Evolutionary conservation across 1,140 invertebrate genomes (phyloP).

Genomic region (Orchesella cincta): DNA sequence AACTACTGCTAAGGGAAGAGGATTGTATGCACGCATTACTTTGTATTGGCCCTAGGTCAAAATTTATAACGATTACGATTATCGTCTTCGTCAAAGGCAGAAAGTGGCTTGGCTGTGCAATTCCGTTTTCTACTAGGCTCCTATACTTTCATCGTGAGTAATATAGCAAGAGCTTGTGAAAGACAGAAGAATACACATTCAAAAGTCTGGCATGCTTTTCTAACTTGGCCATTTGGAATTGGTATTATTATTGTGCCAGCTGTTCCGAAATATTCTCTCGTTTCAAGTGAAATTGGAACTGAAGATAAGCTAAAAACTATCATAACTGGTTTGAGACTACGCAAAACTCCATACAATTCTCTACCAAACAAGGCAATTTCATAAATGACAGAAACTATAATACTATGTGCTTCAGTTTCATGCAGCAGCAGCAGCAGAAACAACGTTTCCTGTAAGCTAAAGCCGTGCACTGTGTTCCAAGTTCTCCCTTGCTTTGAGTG

Average conservation of each 20-base stretch:
- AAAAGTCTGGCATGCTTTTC: not conserved
- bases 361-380: slow-evolving; percentile 2
- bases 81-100: not conserved
- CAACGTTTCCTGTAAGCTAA: not conserved
- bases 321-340: slow-evolving; percentile 10
- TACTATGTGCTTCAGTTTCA: no score
- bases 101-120: not conserved
- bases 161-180: not conserved
- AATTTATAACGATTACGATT: slow-evolving; percentile 5
- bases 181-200: not conserved
- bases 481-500: not conserved
- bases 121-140: not conserved
- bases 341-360: no score
- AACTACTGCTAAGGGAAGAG: no score
- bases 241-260: slow-evolving; percentile 13
- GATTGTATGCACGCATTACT: not conserved
- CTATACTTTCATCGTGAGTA: not conserved
- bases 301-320: slow-evolving; percentile 13
- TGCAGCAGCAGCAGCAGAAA: not conserved
- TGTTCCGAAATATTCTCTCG: slow-evolving; percentile 9
- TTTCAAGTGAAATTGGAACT: not conserved
- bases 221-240: slow-evolving; percentile 1
- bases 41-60: slow-evolving; percentile 14
- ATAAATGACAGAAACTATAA: slow-evolving; percentile 17
- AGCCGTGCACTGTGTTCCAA: not conserved